phyloP scores from a whole-genome alignment of 1,140 invertebrate species.

The Vanessa atalanta region DNA sequence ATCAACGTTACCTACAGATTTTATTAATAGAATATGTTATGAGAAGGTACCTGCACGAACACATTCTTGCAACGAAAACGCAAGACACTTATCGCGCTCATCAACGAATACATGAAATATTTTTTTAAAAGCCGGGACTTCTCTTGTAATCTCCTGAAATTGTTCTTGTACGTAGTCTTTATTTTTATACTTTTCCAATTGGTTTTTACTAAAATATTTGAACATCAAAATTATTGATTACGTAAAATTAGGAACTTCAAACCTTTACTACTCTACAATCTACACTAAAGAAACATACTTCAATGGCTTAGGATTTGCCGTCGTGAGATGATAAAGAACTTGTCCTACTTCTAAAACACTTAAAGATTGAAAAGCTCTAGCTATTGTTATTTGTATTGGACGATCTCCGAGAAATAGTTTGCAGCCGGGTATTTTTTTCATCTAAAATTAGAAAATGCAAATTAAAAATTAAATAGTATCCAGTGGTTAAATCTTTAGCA shows the following conservation, averaged over 20 bases:
- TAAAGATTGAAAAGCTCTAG: conserved; percentile 89
- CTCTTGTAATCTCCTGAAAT: conserved; percentile 92
- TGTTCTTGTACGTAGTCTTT: conserved; percentile 95
- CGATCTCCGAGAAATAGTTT: conserved; percentile 93
- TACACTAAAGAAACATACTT: conserved; percentile 81
- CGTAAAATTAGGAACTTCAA: neutral
- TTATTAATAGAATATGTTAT: no score
- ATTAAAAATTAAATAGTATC: neutral
- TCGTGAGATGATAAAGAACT: conserved; percentile 88
- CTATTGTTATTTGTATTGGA: conserved; percentile 94
- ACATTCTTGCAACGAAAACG: conserved; percentile 89
- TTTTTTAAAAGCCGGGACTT: conserved; percentile 92
- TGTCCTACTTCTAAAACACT: conserved; percentile 92
- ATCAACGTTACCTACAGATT: neutral
- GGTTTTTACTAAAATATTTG: conserved; percentile 85
- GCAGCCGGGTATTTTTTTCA: conserved; percentile 88
- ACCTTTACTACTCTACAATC: neutral
- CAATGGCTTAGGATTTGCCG: conserved; percentile 62
- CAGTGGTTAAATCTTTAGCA: neutral
- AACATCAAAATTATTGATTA: neutral
- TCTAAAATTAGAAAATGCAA: conserved; percentile 48
- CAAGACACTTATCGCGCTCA: conserved; percentile 95
- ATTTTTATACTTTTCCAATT: conserved; percentile 95
- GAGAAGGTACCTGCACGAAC: conserved; percentile 69
- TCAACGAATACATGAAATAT: conserved; percentile 91